Conservation (phyloP, 2,113 vertebrate species). For the Perognathus longimembris region DNA sequence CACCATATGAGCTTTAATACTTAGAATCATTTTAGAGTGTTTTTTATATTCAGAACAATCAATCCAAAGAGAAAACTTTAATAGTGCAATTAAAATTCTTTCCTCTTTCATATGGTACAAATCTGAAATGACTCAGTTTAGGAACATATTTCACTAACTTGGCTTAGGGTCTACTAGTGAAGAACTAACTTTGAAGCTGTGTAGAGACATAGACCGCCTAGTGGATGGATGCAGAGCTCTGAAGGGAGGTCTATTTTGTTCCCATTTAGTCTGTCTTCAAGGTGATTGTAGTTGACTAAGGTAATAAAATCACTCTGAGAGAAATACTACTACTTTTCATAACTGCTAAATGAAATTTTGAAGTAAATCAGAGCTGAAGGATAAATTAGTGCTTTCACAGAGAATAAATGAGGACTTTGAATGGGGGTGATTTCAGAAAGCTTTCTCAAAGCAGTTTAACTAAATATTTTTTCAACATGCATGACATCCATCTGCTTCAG, state of each 20-base stretch:
- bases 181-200: background rate
- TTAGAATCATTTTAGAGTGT: background rate
- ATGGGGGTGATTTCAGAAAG: background rate
- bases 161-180: background rate
- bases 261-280: background rate
- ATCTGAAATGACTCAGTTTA: background rate
- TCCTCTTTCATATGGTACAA: background rate
- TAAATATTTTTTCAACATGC: constrained; percentile 8
- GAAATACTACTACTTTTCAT: background rate
- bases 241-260: background rate
- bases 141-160: background rate
- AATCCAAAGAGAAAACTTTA: background rate
- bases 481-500: background rate
- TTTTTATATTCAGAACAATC: background rate
- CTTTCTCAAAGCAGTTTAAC: background rate
- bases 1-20: background rate
- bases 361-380: background rate
- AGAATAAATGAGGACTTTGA: background rate
- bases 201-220: background rate
- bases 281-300: background rate
- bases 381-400: background rate
- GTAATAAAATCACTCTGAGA: background rate
- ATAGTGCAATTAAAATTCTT: background rate
- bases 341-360: background rate
- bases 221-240: rapidly evolving